These are phyloP conservation scores for Cyaniris semiargus DNA, from an alignment of 2,888 invertebrate species.

Conservation along the genomic window DNA sequence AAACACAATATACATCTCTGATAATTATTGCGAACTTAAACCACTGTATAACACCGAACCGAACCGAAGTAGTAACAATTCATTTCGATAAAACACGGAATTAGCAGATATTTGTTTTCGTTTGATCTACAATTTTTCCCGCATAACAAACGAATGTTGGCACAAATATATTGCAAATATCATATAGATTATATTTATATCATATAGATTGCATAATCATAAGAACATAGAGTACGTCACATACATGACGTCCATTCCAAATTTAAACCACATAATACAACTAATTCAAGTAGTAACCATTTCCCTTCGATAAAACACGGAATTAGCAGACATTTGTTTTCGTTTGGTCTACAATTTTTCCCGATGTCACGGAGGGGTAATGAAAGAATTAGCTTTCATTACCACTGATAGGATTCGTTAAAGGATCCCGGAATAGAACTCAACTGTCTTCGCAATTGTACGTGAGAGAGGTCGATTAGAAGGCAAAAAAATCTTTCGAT, in stretches of 20 bases:
- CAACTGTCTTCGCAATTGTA: conserved; percentile 68
- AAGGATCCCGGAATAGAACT: conserved; percentile 78
- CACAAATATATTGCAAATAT: too few relatives aligned
- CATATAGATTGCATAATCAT: too few relatives aligned
- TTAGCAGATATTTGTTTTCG: conserved; percentile 60
- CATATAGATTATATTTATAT: too few relatives aligned
- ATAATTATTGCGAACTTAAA: too few relatives aligned
- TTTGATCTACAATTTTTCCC: conserved; percentile 69
- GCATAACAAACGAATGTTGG: conserved; percentile 35
- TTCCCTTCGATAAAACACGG: conserved; percentile 31
- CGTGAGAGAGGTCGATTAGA: conserved; percentile 61
- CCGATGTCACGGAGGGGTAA: conserved; percentile 77
- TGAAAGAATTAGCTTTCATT: conserved; percentile 81
- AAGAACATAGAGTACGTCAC: too few relatives aligned
- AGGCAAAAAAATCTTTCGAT: conserved; percentile 51
- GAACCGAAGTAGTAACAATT: not conserved
- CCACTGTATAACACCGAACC: not conserved
- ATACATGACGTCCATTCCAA: not conserved
- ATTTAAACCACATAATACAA: not conserved
- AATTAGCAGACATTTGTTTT: conserved; percentile 58
- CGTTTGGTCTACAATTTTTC: conserved; percentile 69
- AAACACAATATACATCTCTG: too few relatives aligned
- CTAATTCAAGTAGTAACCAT: not conserved
- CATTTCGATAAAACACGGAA: conserved; percentile 33
- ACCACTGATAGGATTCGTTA: conserved; percentile 78